Conservation (phyloP, 2,888 invertebrate genomes). For the Megalurothrips usitatus region DNA sequence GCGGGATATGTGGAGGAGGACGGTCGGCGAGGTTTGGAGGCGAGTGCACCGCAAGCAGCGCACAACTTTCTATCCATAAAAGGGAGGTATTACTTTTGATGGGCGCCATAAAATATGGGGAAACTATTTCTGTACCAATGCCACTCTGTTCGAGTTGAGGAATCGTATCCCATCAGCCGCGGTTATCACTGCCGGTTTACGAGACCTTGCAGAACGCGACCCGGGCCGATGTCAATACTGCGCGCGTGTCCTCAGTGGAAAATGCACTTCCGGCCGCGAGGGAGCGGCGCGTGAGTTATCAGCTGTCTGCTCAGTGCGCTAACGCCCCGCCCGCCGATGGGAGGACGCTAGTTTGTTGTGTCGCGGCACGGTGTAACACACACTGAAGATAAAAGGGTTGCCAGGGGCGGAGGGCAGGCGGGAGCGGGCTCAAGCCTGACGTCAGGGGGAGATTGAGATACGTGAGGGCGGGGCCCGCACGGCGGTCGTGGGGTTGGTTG, state of each 20-base stretch:
- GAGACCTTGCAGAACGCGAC: too few species aligned
- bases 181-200: too few species aligned
- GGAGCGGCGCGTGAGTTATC: too few species aligned
- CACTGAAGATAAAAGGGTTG: neutral
- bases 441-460: conserved; percentile 18
- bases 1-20: neutral
- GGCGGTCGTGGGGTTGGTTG: neutral
- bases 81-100: conserved; percentile 21
- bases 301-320: too few species aligned
- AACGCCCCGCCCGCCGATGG: too few species aligned
- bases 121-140: conserved; percentile 10
- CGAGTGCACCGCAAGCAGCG: conserved; percentile 4
- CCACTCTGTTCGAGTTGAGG: neutral
- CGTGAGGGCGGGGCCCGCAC: neutral
- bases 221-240: too few species aligned
- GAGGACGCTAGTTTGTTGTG: too few species aligned
- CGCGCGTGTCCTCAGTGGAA: too few species aligned
- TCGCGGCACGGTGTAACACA: too few species aligned
- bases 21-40: neutral
- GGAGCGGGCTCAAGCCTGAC: neutral
- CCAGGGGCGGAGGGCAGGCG: neutral
- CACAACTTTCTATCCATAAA: conserved; percentile 9
- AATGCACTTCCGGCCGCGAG: too few species aligned
- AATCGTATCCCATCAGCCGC: neutral
- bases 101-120: neutral